Percentiles rank a stretch among this genome's conserved stretches.
phyloP scores from a whole-genome alignment of 1,140 invertebrate species.

The Halictus rubicundus region DNA sequence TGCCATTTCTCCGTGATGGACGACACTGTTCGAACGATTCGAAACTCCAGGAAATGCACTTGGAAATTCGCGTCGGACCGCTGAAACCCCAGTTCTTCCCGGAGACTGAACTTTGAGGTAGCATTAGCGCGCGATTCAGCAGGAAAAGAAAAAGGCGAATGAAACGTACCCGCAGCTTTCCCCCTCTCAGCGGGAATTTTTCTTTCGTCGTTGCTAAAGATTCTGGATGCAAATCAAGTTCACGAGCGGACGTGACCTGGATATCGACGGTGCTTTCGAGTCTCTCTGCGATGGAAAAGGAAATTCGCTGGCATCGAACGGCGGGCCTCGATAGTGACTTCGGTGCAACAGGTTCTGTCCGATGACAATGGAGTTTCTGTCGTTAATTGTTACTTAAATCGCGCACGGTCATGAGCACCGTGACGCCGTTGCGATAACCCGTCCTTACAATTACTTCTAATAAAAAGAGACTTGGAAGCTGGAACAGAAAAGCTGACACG shows the following conservation, averaged over 20 bases:
- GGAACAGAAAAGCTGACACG: too few species aligned
- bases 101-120: background rate
- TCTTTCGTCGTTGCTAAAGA: background rate
- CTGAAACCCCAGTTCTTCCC: background rate
- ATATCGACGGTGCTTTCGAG: conserved; percentile 34
- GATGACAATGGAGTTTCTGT: conserved; percentile 7
- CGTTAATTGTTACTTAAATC: background rate
- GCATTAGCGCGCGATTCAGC: conserved; percentile 17
- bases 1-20: background rate
- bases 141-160: background rate
- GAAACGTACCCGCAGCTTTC: conserved; percentile 1
- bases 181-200: background rate
- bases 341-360: conserved; percentile 54
- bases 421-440: too few species aligned
- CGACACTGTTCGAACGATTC: background rate
- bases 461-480: too few species aligned
- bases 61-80: background rate
- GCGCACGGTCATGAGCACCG: too few species aligned
- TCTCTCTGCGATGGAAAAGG: background rate
- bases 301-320: background rate
- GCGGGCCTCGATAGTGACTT: background rate
- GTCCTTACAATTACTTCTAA: too few species aligned
- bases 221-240: conserved; percentile 48
- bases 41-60: background rate
- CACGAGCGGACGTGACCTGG: conserved; percentile 37